phyloP scores from a whole-genome alignment of 2,888 invertebrate genomes.

The Drosophila nr. fundita region DNA sequence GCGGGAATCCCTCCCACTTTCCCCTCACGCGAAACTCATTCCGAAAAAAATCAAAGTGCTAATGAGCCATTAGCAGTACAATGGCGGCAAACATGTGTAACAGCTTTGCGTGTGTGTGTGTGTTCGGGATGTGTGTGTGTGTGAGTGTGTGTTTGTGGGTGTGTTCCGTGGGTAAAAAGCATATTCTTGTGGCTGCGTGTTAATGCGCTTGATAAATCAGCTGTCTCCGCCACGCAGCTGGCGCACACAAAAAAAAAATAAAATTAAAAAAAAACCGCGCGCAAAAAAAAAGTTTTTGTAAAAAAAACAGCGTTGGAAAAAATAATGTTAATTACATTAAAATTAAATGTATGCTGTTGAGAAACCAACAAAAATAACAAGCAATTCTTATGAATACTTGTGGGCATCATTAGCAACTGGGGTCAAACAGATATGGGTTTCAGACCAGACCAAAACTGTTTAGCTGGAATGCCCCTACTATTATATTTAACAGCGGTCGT shows the following conservation, averaged over 20 bases:
- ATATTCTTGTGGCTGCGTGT: slow-evolving; percentile 56
- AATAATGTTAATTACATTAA: slow-evolving; percentile 73
- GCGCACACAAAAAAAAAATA: slow-evolving; percentile 20
- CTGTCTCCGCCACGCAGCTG: slow-evolving; percentile 42
- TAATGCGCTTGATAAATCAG: slow-evolving; percentile 78
- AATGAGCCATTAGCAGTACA: slow-evolving; percentile 82
- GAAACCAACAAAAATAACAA: neutral
- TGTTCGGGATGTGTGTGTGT: neutral
- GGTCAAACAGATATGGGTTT: neutral
- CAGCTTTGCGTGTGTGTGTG: slow-evolving; percentile 42
- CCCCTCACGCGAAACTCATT: slow-evolving; percentile 13
- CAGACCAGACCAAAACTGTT: neutral
- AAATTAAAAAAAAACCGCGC: neutral
- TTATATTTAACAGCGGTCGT: neutral
- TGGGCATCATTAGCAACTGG: slow-evolving; percentile 3
- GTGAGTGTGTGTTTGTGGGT: slow-evolving; percentile 16
- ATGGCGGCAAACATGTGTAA: slow-evolving; percentile 77
- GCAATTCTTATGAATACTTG: slow-evolving; percentile 22
- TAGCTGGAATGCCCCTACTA: neutral
- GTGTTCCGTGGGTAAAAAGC: slow-evolving; percentile 27
- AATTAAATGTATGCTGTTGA: slow-evolving; percentile 51
- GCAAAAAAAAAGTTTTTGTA: slow-evolving; percentile 2
- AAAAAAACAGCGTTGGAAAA: slow-evolving; percentile 11
- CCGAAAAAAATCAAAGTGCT: slow-evolving; percentile 77
- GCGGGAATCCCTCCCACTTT: slow-evolving; percentile 3